These are phyloP conservation scores for Clarias macrocephalus DNA, from an alignment of 2,113 vertebrate genomes.

Conservation along the genomic window DNA sequence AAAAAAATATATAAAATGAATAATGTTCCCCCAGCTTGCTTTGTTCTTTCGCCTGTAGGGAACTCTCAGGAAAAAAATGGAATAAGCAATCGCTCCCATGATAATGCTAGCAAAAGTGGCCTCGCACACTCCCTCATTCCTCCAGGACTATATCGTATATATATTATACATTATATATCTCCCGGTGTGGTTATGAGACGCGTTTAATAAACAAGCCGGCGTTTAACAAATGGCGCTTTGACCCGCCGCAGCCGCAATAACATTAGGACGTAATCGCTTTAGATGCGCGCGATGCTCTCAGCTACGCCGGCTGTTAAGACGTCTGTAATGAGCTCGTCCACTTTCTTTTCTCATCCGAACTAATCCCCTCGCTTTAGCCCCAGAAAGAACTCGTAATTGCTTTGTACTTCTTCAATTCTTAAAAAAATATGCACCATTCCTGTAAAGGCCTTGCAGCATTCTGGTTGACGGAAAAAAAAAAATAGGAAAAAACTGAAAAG, in stretches of 20 bases:
- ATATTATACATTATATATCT: not conserved
- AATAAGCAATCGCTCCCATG: constrained; percentile 22
- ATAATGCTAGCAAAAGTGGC: constrained; percentile 15
- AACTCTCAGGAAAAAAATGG: not conserved
- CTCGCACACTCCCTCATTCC: not conserved
- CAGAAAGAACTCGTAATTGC: constrained; percentile 33
- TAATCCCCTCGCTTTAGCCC: constrained; percentile 31
- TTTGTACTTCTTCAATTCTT: constrained; percentile 28
- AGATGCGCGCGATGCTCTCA: constrained; percentile 29
- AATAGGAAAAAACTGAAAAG: not conserved
- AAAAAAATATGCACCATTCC: constrained; percentile 13
- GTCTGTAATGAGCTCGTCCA: constrained; percentile 43
- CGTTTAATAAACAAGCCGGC: constrained; percentile 50
- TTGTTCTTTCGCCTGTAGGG: constrained; percentile 37
- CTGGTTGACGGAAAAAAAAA: not conserved
- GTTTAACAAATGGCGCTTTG: constrained; percentile 41
- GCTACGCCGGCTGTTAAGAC: not conserved
- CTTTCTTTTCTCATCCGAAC: constrained; percentile 22
- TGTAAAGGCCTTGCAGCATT: constrained; percentile 20
- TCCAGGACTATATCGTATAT: constrained; percentile 8
- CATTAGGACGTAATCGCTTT: constrained; percentile 46
- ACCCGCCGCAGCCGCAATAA: constrained; percentile 28
- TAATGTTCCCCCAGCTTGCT: constrained; percentile 26
- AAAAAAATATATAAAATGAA: not conserved
- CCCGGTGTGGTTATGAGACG: constrained; percentile 18